A percentile compares a stretch with the other conserved stretches of the same genome.
Evolutionary conservation across 2,888 invertebrate genomes (phyloP).

Genomic region (Sinelater perroti): DNA sequence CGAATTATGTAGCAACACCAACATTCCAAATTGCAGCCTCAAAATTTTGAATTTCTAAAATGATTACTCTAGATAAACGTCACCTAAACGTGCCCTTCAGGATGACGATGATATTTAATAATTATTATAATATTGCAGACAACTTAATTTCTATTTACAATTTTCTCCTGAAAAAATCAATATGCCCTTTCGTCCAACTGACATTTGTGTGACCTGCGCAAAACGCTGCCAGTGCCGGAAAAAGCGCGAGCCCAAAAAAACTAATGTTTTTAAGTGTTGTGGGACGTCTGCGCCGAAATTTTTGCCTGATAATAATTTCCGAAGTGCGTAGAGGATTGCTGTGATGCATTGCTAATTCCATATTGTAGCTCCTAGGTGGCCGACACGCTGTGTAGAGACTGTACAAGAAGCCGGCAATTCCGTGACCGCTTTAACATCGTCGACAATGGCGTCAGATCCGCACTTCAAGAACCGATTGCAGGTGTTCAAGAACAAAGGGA

Average conservation of each 20-base stretch:
- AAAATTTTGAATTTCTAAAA: too few species aligned
- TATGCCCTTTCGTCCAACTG: background rate
- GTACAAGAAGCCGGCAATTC: background rate
- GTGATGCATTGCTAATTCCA: constrained; percentile 10
- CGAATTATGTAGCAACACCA: too few species aligned
- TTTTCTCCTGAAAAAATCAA: background rate
- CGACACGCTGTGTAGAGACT: background rate
- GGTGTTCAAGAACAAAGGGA: constrained; percentile 98
- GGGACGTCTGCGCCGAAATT: constrained; percentile 3
- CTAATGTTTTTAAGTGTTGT: constrained; percentile 12
- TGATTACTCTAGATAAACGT: too few species aligned
- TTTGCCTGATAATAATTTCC: constrained; percentile 3
- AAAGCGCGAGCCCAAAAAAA: background rate
- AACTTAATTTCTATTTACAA: too few species aligned
- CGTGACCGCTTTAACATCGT: constrained; percentile 37
- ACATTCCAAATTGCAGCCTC: too few species aligned
- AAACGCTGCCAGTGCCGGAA: background rate
- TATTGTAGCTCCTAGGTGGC: background rate
- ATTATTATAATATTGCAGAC: too few species aligned
- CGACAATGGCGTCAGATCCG: constrained; percentile 80
- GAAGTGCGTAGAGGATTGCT: background rate
- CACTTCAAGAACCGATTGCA: constrained; percentile 87
- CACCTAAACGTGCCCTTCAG: too few species aligned
- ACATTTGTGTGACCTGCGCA: constrained; percentile 17
- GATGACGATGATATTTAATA: too few species aligned